Conservation (phyloP, 1,140 invertebrate species). For the Agrypnia vestita region DNA sequence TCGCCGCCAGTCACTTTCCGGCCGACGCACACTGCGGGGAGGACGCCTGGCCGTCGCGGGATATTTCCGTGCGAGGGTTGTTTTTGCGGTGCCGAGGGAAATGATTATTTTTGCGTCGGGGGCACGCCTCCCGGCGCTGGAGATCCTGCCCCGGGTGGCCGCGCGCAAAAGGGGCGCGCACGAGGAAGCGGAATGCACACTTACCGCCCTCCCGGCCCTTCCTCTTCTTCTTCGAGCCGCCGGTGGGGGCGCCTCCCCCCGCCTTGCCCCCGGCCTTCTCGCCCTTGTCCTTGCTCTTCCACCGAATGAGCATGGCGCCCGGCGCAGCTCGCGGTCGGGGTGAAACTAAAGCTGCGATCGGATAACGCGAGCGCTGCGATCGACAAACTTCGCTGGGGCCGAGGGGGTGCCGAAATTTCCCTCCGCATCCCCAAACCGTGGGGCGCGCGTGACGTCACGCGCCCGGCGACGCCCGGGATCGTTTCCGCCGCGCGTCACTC, state of each 20-base stretch:
- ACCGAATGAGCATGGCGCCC: slow-evolving; percentile 57
- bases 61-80: background rate
- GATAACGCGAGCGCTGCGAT: slow-evolving; percentile 62
- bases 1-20: too few relatives aligned
- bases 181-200: background rate
- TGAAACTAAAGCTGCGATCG: slow-evolving; percentile 28
- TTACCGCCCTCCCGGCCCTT: slow-evolving; percentile 60
- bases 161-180: background rate
- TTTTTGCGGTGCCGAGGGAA: background rate
- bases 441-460: slow-evolving; percentile 1
- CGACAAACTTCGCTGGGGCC: background rate
- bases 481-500: background rate
- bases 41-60: background rate
- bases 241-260: slow-evolving; percentile 44
- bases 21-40: too few relatives aligned
- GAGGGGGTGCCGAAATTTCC: background rate
- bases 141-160: background rate
- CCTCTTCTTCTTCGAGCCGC: slow-evolving; percentile 59
- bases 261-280: slow-evolving; percentile 54
- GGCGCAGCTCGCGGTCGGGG: slow-evolving; percentile 4
- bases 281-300: slow-evolving; percentile 60
- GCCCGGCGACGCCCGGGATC: background rate
- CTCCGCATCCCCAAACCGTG: background rate
- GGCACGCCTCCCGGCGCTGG: slow-evolving; percentile 3
- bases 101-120: background rate